Evolutionary conservation across 2,113 vertebrate genomes (phyloP), one percentile per base, ranked within the genome.

Genomic region (Megaceryle torquata): DNA sequence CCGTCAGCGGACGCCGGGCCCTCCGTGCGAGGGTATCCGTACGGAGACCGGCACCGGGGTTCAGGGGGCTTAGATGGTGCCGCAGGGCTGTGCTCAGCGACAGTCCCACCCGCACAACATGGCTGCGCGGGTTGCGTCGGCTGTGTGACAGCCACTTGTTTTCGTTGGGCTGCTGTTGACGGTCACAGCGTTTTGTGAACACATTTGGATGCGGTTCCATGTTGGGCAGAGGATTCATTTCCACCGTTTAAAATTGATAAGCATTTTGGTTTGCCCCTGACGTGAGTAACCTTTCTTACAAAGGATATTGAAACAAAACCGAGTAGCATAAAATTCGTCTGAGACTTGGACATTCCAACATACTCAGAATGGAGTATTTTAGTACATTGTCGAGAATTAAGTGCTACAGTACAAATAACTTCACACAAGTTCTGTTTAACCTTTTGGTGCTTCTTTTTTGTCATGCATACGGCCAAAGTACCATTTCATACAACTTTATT

Each of bases 61-160:
- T 29, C 44, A 5, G 53, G 19, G 24, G 10, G 3, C 56, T 6
- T 2, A 4, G 22, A 46, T 11, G 17, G 37, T 16, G 60, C n/a
- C 35, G 2, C 12, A 44, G 63, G 50, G 15, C 35, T 6, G 67
- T 1, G 17, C 56, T 8, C 53, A 1, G 31, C 11, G 33, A 35
- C 56, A 12, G 31, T 3, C 10, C 44, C 33, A 13, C 70, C 9
- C 13, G 15, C 29, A 7, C 21, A 3, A 1, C 29, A 1, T 1
- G 24, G 33, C 39, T 28, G 39, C 13, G 33, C 24, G 29, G 22
- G 4, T 25, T 10, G 35, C 84, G 12, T 10, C 37, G 31, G 39
- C 28, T 11, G 46, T 2, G 37, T 10, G 6, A 13, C 21, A 16
- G 1, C 2, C 1, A 1, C 0, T 13, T 3, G n/a, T 5, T 48